Percentiles rank a stretch among this genome's conserved stretches.
Evolutionary conservation across 53 echinoderm and acorn worm species (phyloP).

Genomic region (Mesocentrotus franciscanus): DNA sequence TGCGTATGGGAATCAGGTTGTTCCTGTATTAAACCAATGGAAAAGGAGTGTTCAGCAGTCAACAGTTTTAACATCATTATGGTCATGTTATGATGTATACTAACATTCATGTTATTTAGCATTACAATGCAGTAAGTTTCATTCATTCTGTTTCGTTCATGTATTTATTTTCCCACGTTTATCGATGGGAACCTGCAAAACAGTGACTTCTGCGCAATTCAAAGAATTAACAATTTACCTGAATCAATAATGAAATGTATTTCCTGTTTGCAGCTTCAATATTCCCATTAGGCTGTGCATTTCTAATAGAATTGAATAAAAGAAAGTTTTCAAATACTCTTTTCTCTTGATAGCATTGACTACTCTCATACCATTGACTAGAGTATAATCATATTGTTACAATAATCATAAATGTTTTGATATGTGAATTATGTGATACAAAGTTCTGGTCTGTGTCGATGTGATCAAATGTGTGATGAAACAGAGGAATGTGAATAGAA

Average conservation of each 20-base stretch:
- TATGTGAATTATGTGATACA: neutral
- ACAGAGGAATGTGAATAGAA: neutral
- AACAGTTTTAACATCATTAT: neutral
- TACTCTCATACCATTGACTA: neutral
- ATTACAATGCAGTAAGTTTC: neutral
- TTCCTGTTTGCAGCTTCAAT: neutral
- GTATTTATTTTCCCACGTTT: neutral
- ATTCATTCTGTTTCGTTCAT: neutral
- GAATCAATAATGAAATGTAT: neutral
- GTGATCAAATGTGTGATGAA: neutral
- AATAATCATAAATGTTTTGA: neutral
- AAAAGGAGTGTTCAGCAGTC: neutral
- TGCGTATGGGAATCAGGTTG: neutral
- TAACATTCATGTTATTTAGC: neutral
- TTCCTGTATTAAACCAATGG: neutral
- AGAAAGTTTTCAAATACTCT: neutral
- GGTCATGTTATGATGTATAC: neutral
- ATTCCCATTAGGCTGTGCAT: neutral
- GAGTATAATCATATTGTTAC: neutral
- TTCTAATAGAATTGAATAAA: neutral
- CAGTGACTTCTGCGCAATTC: neutral
- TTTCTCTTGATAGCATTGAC: neutral
- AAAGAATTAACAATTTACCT: neutral
- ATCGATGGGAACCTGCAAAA: neutral
- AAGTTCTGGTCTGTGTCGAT: neutral